A percentile compares a stretch with the other conserved stretches of the same genome.
These are phyloP conservation scores for Nomada fabriciana DNA, from an alignment of 2,888 invertebrate species.

Conservation along the genomic window DNA sequence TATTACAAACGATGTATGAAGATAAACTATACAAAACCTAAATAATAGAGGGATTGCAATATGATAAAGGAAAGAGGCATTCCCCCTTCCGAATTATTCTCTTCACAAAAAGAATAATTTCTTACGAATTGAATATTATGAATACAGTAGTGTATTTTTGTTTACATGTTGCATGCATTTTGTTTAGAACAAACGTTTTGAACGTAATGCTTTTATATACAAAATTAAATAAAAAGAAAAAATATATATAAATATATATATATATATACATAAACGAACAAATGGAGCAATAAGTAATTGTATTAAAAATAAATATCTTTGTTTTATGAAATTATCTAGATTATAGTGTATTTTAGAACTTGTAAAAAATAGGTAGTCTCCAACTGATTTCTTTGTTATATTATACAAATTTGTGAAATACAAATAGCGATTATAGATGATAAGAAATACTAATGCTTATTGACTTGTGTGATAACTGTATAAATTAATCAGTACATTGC, in stretches of 20 bases:
- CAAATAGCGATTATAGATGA: constrained; percentile 30
- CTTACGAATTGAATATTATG: constrained; percentile 29
- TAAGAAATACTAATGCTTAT: constrained; percentile 52
- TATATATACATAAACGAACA: constrained; percentile 21
- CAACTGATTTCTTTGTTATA: constrained; percentile 27
- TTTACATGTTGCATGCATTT: constrained; percentile 40
- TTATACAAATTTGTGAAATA: constrained; percentile 33
- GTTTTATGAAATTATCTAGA: constrained; percentile 42
- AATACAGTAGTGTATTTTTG: constrained; percentile 45
- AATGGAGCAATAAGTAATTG: constrained; percentile 26
- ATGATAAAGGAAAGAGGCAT: constrained; percentile 43
- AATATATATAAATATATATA: constrained; percentile 17
- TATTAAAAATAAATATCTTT: constrained; percentile 24
- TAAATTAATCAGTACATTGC: constrained; percentile 44
- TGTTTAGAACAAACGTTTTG: constrained; percentile 17
- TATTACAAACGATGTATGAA: constrained; percentile 54
- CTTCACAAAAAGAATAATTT: constrained; percentile 24
- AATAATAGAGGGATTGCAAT: constrained; percentile 38
- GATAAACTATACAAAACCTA: constrained; percentile 43
- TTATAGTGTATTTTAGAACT: constrained; percentile 34
- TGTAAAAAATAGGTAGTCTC: constrained; percentile 29
- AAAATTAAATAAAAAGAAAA: constrained; percentile 29
- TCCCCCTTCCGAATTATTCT: neutral
- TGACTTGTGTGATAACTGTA: constrained; percentile 43
- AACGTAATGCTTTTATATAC: constrained; percentile 38